A percentile compares a stretch with the other conserved stretches of the same genome.
phyloP scores from a whole-genome alignment of 2,113 vertebrate genomes.

The Lipophrys pholis region DNA sequence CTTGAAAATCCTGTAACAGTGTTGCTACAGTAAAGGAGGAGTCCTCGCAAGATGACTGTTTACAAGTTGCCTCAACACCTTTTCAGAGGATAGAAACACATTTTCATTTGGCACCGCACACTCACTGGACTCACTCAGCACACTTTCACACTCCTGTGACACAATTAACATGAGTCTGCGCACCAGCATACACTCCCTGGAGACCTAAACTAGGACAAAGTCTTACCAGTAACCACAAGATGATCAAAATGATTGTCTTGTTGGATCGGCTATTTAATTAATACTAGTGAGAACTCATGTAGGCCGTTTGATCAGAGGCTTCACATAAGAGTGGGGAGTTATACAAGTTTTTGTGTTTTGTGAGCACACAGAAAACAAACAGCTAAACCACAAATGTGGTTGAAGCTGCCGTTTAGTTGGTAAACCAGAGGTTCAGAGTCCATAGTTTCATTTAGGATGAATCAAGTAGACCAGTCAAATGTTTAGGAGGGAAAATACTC shows the following conservation, averaged over 20 bases:
- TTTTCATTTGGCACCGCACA: conserved; percentile 12
- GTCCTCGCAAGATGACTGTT: conserved; percentile 7
- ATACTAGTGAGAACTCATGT: no score
- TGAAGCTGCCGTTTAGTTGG: no score
- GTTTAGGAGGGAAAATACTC: no score
- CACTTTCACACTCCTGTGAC: neutral
- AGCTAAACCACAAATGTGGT: no score
- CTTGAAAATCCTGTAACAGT: conserved; percentile 47
- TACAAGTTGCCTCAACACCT: neutral
- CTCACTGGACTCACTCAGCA: neutral
- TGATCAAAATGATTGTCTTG: neutral
- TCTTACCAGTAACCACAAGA: neutral
- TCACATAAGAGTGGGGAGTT: no score
- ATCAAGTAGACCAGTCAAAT: no score
- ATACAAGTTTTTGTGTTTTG: no score
- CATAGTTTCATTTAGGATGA: no score
- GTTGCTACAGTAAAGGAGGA: conserved; percentile 21
- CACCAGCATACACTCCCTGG: neutral
- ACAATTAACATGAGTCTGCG: no score
- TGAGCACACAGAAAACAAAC: no score
- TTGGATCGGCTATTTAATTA: neutral
- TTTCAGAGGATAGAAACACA: neutral
- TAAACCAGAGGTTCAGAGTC: no score
- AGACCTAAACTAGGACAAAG: neutral
- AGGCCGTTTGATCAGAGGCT: no score